These are phyloP conservation scores for Ips nitidus DNA, from an alignment of 1,140 invertebrate genomes.

Conservation along the genomic window DNA sequence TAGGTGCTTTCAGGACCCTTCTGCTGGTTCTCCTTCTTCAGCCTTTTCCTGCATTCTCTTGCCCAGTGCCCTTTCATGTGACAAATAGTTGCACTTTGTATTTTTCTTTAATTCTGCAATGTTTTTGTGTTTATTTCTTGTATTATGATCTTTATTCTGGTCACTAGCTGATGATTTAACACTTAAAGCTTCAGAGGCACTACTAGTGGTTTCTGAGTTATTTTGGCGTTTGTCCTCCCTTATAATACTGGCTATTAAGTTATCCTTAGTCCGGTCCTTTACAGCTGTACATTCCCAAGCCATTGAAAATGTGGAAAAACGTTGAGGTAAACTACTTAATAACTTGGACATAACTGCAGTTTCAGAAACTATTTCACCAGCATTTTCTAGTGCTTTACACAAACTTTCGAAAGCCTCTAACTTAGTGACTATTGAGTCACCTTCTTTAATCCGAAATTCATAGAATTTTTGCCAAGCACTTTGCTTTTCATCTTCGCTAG, in stretches of 20 bases:
- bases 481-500: too few relatives aligned
- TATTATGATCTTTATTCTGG: background rate
- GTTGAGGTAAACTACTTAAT: slow-evolving; percentile 8
- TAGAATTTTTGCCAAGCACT: too few relatives aligned
- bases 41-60: background rate
- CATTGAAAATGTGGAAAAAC: slow-evolving; percentile 1
- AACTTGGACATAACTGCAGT: slow-evolving; percentile 3
- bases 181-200: background rate
- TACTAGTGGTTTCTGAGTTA: background rate
- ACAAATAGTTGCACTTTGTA: slow-evolving; percentile 12
- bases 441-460: slow-evolving; percentile 1
- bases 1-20: background rate
- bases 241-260: slow-evolving; percentile 3
- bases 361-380: background rate
- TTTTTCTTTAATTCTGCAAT: slow-evolving; percentile 14
- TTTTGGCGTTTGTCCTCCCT: background rate
- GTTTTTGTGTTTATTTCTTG: background rate
- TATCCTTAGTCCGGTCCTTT: background rate
- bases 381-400: slow-evolving; percentile 3
- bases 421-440: slow-evolving; percentile 1
- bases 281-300: slow-evolving; percentile 9
- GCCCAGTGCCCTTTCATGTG: slow-evolving; percentile 17
- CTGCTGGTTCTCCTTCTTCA: background rate
- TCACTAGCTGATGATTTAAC: background rate
- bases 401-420: slow-evolving; percentile 9